A percentile compares a stretch with the other conserved stretches of the same genome.
Evolutionary conservation across 2,797 vertebrate genomes (phyloP).

Genomic region (Trachurus trachurus): DNA sequence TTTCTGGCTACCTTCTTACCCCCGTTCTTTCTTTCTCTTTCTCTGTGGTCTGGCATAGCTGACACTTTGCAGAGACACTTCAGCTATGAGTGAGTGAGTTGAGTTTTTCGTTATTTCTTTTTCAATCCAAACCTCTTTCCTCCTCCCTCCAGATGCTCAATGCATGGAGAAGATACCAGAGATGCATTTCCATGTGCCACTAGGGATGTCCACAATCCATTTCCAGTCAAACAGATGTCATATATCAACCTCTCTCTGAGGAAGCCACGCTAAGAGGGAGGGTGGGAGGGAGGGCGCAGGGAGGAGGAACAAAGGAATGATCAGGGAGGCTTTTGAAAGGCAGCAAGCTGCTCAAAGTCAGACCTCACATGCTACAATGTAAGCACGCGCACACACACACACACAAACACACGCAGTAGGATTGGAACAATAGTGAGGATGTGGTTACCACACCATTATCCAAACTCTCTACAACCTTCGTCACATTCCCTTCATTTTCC

Average conservation of each 20-base stretch:
- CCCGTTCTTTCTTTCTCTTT: conserved; percentile 15
- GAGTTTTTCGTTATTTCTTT: conserved; percentile 38
- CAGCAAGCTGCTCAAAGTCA: conserved; percentile 59
- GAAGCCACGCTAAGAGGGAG: conserved; percentile 62
- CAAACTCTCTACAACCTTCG: conserved; percentile 28
- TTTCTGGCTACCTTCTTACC: conserved; percentile 22
- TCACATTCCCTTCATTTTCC: background rate
- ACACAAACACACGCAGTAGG: conserved; percentile 19
- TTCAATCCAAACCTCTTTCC: conserved; percentile 38
- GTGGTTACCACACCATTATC: conserved; percentile 48
- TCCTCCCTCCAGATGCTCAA: conserved; percentile 55
- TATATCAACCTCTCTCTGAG: conserved; percentile 78
- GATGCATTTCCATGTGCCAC: conserved; percentile 78
- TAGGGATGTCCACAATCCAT: conserved; percentile 79
- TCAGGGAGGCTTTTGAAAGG: conserved; percentile 63
- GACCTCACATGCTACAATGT: conserved; percentile 55
- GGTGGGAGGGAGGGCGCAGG: conserved; percentile 40
- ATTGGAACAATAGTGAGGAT: conserved; percentile 58
- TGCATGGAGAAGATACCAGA: conserved; percentile 59
- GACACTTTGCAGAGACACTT: conserved; percentile 37
- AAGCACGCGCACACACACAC: conserved; percentile 32
- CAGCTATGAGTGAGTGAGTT: conserved; percentile 15
- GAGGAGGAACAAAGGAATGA: conserved; percentile 73
- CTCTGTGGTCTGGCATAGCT: conserved; percentile 25
- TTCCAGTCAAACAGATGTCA: conserved; percentile 86